Evolutionary conservation across 2,888 invertebrate genomes (phyloP).

Genomic region (Cheilosia urbana): DNA sequence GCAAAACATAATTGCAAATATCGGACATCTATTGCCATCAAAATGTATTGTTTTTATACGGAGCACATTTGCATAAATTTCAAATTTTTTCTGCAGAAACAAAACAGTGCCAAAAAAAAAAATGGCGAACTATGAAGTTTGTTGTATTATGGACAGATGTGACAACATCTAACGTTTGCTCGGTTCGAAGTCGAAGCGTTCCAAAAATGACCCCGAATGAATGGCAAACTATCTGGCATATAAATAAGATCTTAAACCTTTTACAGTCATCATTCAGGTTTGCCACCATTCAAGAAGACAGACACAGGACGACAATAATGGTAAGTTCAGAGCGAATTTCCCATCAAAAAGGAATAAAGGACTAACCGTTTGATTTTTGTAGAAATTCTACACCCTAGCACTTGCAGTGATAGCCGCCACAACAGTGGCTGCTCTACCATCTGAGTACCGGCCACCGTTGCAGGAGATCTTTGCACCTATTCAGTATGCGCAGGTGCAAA

Average conservation of each 20-base stretch:
- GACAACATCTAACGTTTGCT: background rate
- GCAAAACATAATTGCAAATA: too few relatives aligned
- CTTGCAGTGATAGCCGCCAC: slow-evolving; percentile 80
- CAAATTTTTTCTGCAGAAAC: too few relatives aligned
- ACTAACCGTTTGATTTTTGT: slow-evolving; percentile 27
- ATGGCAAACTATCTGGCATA: slow-evolving; percentile 4
- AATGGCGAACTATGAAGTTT: too few relatives aligned
- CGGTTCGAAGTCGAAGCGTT: background rate
- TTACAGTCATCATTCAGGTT: slow-evolving; percentile 28
- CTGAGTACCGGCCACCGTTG: slow-evolving; percentile 65
- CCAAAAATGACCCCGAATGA: slow-evolving; percentile 13
- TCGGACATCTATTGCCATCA: too few relatives aligned
- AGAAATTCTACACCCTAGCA: slow-evolving; percentile 80
- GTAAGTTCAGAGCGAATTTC: slow-evolving; percentile 10
- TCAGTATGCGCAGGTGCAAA: slow-evolving; percentile 77
- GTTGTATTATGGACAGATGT: background rate
- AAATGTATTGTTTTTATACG: too few relatives aligned
- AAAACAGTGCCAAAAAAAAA: too few relatives aligned
- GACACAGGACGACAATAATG: slow-evolving; percentile 22
- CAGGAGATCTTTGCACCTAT: slow-evolving; percentile 57
- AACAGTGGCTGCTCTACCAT: slow-evolving; percentile 74
- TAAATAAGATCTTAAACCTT: slow-evolving; percentile 23
- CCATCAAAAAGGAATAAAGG: background rate
- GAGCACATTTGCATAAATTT: too few relatives aligned
- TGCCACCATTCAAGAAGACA: background rate